phyloP scores from a whole-genome alignment of 2,797 vertebrate species.

The Columba guinea region DNA sequence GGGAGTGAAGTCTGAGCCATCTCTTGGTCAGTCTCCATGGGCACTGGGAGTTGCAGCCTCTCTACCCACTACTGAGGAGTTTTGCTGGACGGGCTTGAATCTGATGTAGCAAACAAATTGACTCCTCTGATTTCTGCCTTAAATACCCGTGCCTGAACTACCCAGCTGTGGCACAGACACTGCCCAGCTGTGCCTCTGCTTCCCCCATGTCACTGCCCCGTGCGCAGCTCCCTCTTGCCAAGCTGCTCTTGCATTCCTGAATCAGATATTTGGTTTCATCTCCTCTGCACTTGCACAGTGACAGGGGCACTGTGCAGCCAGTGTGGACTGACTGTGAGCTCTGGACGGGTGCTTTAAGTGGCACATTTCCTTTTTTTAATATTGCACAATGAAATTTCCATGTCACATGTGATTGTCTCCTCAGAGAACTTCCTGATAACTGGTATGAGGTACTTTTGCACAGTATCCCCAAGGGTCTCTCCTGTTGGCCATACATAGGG shows the following conservation, averaged over 20 bases:
- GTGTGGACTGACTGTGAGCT: neutral
- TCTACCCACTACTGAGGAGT: neutral
- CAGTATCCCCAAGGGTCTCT: neutral
- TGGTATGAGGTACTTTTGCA: neutral
- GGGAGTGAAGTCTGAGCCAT: neutral
- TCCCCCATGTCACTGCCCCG: neutral
- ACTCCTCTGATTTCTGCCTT: neutral
- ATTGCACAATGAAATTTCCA: neutral
- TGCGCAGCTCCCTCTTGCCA: neutral
- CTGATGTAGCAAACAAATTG: neutral
- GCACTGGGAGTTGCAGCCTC: neutral
- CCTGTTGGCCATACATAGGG: neutral
- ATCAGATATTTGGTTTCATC: neutral
- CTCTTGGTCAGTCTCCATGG: neutral
- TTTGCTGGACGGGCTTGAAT: neutral
- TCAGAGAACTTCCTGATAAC: neutral
- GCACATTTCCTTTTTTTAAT: neutral
- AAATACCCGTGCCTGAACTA: neutral
- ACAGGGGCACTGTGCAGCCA: neutral
- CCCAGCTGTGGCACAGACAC: neutral
- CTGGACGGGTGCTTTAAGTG: conserved; percentile 15
- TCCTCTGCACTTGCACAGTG: neutral
- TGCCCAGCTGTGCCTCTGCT: neutral
- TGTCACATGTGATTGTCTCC: neutral
- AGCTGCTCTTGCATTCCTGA: neutral